Conservation (phyloP, 2,888 invertebrate species). For the Machimus rusticus region DNA sequence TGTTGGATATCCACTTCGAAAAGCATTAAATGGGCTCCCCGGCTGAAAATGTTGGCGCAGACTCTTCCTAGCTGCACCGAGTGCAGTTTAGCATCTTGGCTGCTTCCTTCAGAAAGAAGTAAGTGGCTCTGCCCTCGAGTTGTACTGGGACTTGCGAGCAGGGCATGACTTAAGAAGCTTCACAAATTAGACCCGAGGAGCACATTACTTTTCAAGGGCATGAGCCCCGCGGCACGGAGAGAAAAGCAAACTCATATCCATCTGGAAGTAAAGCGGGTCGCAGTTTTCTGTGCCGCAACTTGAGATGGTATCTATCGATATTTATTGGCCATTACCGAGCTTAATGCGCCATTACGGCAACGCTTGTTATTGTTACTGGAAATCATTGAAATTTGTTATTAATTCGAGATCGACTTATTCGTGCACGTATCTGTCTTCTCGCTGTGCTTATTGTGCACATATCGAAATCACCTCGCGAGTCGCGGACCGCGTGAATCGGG, state of each 20-base stretch:
- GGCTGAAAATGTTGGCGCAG: not conserved
- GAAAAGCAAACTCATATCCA: not conserved
- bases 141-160: not conserved
- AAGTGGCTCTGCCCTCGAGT: not conserved
- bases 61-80: not conserved
- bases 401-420: constrained; percentile 1
- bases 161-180: not conserved
- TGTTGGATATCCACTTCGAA: constrained; percentile 8
- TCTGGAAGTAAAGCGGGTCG: not conserved
- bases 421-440: not conserved
- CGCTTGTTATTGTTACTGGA: constrained; percentile 11
- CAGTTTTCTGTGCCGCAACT: constrained; percentile 9
- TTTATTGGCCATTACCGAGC: constrained; percentile 29
- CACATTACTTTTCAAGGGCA: constrained; percentile 3
- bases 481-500: not conserved
- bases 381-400: constrained; percentile 33
- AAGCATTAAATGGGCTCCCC: not conserved
- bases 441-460: not conserved
- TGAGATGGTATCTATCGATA: constrained; percentile 24
- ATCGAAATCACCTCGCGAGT: not conserved
- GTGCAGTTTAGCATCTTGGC: not conserved
- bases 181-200: not conserved
- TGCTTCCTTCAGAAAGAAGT: not conserved
- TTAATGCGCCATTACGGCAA: constrained; percentile 22
- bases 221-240: not conserved